Evolutionary conservation across 2,113 vertebrate genomes (phyloP).

Genomic region (Aphelocoma coerulescens): DNA sequence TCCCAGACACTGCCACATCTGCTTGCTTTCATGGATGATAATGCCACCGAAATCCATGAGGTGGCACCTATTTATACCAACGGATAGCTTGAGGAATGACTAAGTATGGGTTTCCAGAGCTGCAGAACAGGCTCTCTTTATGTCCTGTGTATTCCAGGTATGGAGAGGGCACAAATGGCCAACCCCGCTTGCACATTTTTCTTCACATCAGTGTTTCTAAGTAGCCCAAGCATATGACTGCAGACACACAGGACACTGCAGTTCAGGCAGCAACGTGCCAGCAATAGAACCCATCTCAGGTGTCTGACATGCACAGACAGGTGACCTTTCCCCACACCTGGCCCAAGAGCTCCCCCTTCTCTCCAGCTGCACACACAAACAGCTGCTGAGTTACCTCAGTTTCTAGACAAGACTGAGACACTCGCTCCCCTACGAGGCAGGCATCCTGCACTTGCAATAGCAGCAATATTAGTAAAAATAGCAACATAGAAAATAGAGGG

Average conservation of each 20-base stretch:
- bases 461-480: neutral
- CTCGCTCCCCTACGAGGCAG: rapidly evolving
- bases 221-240: neutral
- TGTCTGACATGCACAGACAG: neutral
- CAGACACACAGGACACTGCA: neutral
- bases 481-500: neutral
- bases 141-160: conserved; percentile 6
- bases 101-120: conserved; percentile 3
- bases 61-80: neutral
- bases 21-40: neutral
- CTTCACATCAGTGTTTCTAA: neutral
- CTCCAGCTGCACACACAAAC: neutral
- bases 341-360: neutral
- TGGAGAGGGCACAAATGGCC: neutral
- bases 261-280: rapidly evolving
- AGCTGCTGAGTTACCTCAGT: neutral
- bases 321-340: neutral
- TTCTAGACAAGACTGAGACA: neutral
- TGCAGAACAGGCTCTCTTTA: conserved; percentile 2
- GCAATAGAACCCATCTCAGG: rapidly evolving
- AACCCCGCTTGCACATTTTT: neutral
- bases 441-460: too few relatives aligned
- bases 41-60: conserved; percentile 5
- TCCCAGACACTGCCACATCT: neutral
- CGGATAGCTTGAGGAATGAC: neutral